These are phyloP conservation scores for Todiramphus chloris DNA, from an alignment of 2,113 vertebrate species.

Conservation along the genomic window DNA sequence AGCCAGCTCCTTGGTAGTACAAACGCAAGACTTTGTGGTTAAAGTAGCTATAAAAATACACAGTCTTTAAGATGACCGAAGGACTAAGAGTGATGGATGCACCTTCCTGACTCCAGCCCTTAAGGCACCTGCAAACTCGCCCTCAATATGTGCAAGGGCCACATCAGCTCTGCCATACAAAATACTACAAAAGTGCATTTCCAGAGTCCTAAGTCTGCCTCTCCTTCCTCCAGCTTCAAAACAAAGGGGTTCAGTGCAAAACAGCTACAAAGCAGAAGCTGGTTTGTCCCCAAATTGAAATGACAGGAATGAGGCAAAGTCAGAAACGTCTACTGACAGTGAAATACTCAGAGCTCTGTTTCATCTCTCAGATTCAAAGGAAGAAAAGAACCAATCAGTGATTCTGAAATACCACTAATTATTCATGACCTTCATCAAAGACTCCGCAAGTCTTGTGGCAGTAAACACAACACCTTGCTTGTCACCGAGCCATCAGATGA, in stretches of 20 bases:
- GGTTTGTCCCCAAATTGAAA: slow-evolving; percentile 2
- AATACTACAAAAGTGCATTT: background rate
- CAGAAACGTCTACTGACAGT: background rate
- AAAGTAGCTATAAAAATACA: background rate
- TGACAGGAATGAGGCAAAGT: background rate
- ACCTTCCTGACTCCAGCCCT: background rate
- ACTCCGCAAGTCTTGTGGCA: background rate
- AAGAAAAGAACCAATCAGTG: slow-evolving; percentile 24
- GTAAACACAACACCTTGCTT: slow-evolving; percentile 18
- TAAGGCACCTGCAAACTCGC: background rate
- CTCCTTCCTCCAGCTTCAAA: background rate
- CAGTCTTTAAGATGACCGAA: background rate
- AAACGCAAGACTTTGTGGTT: background rate
- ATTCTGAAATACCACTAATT: slow-evolving; percentile 34
- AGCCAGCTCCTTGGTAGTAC: background rate
- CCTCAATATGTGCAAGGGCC: background rate
- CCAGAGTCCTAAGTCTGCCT: background rate
- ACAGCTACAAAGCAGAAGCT: background rate
- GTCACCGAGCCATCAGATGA: background rate
- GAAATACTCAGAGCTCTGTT: background rate
- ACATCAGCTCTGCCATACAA: background rate
- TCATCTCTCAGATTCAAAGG: background rate
- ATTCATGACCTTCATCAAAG: slow-evolving; percentile 39
- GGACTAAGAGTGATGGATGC: background rate
- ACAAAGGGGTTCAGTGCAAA: background rate